phyloP scores from a whole-genome alignment of 2,797 vertebrate species.

The Karalla daura region DNA sequence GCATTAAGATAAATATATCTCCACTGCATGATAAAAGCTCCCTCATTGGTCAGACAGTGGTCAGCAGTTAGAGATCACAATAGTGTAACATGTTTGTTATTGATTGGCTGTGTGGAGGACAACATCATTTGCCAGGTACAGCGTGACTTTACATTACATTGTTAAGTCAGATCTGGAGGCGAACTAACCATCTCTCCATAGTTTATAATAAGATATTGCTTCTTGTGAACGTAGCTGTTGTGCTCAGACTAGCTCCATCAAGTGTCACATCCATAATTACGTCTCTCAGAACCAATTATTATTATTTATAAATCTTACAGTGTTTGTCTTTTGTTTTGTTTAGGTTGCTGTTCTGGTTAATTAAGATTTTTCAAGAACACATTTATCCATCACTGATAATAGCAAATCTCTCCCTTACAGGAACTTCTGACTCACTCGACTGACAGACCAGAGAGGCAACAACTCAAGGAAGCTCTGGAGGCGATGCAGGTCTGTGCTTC shows the following conservation, averaged over 20 bases:
- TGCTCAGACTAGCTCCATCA: background rate
- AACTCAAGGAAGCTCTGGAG: conserved; percentile 95
- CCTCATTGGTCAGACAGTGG: background rate
- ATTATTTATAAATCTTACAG: background rate
- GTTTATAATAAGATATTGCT: no score
- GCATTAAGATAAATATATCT: no score
- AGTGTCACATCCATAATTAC: conserved; percentile 25
- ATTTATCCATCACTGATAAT: no score
- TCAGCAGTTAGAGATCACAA: background rate
- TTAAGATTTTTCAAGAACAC: background rate
- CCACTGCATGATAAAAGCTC: background rate
- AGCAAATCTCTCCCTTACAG: conserved; percentile 69
- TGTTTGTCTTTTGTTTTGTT: background rate
- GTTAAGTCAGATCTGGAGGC: conserved; percentile 5
- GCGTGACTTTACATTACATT: background rate
- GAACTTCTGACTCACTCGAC: conserved; percentile 94
- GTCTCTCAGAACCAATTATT: background rate
- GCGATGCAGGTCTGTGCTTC: conserved; percentile 98
- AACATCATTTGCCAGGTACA: background rate
- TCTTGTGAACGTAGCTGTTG: background rate
- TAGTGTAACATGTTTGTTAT: background rate
- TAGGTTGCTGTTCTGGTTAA: background rate
- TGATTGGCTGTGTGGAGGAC: background rate
- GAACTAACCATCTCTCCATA: background rate
- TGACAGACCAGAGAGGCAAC: conserved; percentile 91